phyloP scores from a whole-genome alignment of 2,888 invertebrate genomes.

The Synergus itoensis region DNA sequence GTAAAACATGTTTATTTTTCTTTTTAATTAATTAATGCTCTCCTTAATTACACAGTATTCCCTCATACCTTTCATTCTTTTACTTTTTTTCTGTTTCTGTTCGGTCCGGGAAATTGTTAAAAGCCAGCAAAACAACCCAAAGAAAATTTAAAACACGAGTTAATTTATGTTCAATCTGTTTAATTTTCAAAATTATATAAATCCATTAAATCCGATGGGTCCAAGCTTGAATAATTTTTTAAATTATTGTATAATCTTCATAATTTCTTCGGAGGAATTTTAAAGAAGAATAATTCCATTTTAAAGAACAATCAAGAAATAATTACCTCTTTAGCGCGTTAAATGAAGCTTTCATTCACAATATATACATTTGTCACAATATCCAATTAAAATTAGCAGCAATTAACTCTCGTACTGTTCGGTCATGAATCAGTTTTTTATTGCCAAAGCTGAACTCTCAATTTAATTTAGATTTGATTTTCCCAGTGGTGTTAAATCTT shows the following conservation, averaged over 20 bases:
- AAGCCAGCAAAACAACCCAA: too few relatives aligned
- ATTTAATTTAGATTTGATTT: neutral
- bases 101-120: neutral
- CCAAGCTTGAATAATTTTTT: too few relatives aligned
- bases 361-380: conserved; percentile 4
- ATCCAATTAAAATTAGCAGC: conserved; percentile 25
- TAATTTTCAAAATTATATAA: too few relatives aligned
- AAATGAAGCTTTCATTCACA: neutral
- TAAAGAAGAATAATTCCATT: neutral
- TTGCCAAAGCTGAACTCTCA: neutral
- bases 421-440: conserved; percentile 7
- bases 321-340: neutral
- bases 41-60: conserved; percentile 14
- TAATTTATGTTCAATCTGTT: too few relatives aligned
- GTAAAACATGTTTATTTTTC: neutral
- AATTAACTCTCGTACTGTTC: conserved; percentile 4
- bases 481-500: conserved; percentile 6
- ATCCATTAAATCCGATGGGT: too few relatives aligned
- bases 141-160: too few relatives aligned
- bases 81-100: neutral
- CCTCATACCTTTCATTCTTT: neutral
- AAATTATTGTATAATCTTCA: too few relatives aligned
- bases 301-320: neutral
- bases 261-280: neutral
- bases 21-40: neutral